Evolutionary conservation across 2,888 invertebrate species (phyloP), one percentile per base, ranked within the genome.

Genomic region (Lapara coniferarum): DNA sequence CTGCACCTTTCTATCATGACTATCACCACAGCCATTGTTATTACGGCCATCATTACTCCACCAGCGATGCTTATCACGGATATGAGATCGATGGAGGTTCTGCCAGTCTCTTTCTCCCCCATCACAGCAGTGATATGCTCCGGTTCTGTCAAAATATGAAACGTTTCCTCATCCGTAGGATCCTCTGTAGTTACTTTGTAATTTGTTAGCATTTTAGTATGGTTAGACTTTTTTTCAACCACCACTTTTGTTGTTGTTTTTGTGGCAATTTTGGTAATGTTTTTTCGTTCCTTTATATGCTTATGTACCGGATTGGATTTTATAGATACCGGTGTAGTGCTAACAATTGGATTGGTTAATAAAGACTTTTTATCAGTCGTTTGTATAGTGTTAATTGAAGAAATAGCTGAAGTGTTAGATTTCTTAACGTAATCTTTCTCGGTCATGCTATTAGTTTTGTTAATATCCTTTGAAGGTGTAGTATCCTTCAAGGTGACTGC

Each of bases 121-220:
- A 93, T 91, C 57, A 94, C 91, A 68, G 94, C 93, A 14, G 94
- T 94, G 73, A 94, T 94, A 81, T 94, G 94, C 83, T 94, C 94
- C 73, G 94, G 94, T 76, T 94, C 94, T 91, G 94, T 94, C 86
- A 94, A 93, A 90, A 94, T 92, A 91, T 93, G 90, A 90, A 92
- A 93, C 74, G 88, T 90, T 81, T 94, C 94, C 80, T 89, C 89
- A 87, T 89, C 89, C 76, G 77, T 68, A 1, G 90, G 87, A 70
- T 82, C 85, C 71, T 86, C 86, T 69, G 90, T 90, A 66, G 89
- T 90, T 76, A 86, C 76, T 77, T 78, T 78, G 76, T 84, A 82
- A 82, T 77, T 81, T 72, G 68, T 75, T 71, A 77, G 55, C 74
- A 71, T 79, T 75, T 77, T 83, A 82, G 73, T 69, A 71, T 55